These are phyloP conservation scores for Saguinus midas DNA, from an alignment of 2,113 vertebrate genomes.

Conservation along the genomic window DNA sequence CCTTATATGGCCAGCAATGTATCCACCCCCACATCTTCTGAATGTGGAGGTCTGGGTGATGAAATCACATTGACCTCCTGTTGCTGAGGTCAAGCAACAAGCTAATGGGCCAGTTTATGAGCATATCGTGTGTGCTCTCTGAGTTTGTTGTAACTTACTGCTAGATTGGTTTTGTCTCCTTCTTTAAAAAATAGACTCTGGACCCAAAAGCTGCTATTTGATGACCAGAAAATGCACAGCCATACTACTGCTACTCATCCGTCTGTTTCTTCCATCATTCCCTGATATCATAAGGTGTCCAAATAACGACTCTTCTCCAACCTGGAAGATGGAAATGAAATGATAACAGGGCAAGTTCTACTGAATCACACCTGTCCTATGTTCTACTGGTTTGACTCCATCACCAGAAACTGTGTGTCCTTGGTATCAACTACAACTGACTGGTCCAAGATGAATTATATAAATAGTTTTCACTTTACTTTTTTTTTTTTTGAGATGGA, in stretches of 20 bases:
- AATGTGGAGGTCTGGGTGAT: constrained; percentile 36
- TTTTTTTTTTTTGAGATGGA: background rate
- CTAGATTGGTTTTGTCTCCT: background rate
- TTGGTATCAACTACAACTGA: background rate
- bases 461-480: background rate
- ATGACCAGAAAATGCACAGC: background rate
- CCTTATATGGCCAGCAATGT: constrained; percentile 67
- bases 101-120: constrained; percentile 13
- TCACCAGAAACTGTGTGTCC: background rate
- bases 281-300: background rate
- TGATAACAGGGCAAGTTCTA: background rate
- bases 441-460: background rate
- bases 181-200: background rate
- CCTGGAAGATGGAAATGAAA: background rate
- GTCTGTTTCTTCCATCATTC: background rate
- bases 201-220: background rate
- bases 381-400: background rate
- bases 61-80: constrained; percentile 33
- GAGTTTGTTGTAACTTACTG: constrained; percentile 34
- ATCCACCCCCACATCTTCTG: constrained; percentile 50
- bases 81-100: constrained; percentile 54
- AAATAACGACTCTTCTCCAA: background rate
- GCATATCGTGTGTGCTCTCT: background rate
- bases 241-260: background rate
- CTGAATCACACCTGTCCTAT: background rate